Conservation (phyloP, 2,113 vertebrate genomes). For the Aspidoscelis tigris region DNA sequence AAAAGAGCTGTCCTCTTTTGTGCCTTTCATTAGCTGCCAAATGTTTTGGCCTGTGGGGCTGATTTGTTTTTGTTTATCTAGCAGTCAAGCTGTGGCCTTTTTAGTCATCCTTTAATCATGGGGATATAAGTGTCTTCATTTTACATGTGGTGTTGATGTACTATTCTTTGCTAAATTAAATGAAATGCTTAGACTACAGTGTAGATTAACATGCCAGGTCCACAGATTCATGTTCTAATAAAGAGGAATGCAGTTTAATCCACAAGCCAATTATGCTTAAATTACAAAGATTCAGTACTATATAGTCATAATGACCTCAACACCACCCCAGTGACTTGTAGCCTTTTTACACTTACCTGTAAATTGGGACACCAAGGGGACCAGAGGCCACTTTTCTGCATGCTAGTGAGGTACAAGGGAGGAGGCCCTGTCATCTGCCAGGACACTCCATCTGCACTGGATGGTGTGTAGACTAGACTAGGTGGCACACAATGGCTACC, state of each 20-base stretch:
- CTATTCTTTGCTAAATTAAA: slow-evolving; percentile 44
- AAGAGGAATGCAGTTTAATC: background rate
- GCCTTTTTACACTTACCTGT: too few species aligned
- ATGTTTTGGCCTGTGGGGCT: background rate
- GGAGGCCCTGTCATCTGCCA: too few species aligned
- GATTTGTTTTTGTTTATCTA: slow-evolving; percentile 48
- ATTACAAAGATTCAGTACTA: background rate
- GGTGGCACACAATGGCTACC: too few species aligned
- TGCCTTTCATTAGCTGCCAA: slow-evolving; percentile 43
- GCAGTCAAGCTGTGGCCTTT: slow-evolving; percentile 35
- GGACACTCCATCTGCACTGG: too few species aligned
- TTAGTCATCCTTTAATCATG: slow-evolving; percentile 40
- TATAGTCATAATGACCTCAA: background rate
- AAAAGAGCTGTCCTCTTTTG: slow-evolving; percentile 21
- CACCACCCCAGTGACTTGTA: background rate
- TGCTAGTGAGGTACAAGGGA: too few species aligned
- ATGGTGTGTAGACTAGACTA: too few species aligned
- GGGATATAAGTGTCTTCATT: slow-evolving; percentile 1
- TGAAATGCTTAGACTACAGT: background rate
- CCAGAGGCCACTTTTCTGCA: too few species aligned
- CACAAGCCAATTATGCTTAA: background rate
- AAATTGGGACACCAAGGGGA: too few species aligned
- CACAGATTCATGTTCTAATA: background rate
- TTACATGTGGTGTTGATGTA: slow-evolving; percentile 32
- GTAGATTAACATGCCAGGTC: background rate